Conservation (phyloP, 2,888 invertebrate genomes). For the Drosophila aldrichi region DNA sequence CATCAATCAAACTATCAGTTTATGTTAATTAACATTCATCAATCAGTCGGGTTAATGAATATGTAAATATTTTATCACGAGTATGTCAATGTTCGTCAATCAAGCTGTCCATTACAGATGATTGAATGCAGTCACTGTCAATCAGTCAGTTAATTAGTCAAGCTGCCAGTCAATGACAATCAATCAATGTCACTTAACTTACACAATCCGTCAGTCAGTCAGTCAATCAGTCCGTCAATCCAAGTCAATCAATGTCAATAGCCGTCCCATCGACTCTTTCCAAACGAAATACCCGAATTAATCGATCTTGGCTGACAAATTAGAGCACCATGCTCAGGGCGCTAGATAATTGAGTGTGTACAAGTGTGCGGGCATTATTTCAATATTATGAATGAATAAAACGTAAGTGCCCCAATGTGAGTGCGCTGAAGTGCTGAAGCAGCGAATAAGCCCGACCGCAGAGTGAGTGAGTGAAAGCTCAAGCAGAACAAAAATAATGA, state of each 20-base stretch:
- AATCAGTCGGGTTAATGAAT: too few relatives aligned
- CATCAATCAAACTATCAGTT: not conserved
- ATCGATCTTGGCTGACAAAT: not conserved
- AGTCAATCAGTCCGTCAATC: not conserved
- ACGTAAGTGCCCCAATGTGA: conserved; percentile 50
- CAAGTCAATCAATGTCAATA: not conserved
- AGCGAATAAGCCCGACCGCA: conserved; percentile 45
- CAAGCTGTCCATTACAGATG: too few relatives aligned
- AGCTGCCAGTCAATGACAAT: not conserved
- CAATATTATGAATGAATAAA: conserved; percentile 62
- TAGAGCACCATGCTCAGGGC: not conserved
- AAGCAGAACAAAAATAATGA: conserved; percentile 11
- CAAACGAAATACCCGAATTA: not conserved
- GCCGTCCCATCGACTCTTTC: not conserved
- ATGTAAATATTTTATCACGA: too few relatives aligned
- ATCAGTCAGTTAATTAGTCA: not conserved
- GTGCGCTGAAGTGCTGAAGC: conserved; percentile 34
- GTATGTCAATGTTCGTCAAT: too few relatives aligned
- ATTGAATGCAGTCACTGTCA: too few relatives aligned
- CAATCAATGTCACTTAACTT: not conserved
- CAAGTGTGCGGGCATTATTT: conserved; percentile 55
- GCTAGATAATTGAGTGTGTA: conserved; percentile 21
- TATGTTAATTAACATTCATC: too few relatives aligned
- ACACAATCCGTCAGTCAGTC: not conserved
- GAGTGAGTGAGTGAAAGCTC: conserved; percentile 13